Conservation (phyloP, 2,888 invertebrate genomes). For the Aphrophora alni region DNA sequence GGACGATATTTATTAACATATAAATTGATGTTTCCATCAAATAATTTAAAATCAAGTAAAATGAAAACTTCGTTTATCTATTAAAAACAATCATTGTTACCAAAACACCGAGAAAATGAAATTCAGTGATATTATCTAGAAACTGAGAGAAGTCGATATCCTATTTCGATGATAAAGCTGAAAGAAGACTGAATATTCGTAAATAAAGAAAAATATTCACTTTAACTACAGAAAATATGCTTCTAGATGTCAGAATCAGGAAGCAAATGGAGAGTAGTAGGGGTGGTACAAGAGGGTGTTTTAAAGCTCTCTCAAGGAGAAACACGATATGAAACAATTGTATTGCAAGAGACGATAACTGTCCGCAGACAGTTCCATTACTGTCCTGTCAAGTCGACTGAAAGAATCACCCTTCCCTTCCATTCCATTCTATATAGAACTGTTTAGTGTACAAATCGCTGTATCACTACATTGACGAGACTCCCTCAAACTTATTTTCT, state of each 20-base stretch:
- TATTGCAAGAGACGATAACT: slow-evolving; percentile 20
- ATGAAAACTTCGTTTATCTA: no score
- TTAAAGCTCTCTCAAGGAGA: not conserved
- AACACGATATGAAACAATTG: slow-evolving; percentile 34
- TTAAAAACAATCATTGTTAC: no score
- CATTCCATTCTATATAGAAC: not conserved
- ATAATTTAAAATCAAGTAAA: no score
- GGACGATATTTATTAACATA: no score
- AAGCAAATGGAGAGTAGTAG: not conserved
- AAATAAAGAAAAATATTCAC: not conserved
- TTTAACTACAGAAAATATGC: not conserved
- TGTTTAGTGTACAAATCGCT: slow-evolving; percentile 6
- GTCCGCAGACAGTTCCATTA: slow-evolving; percentile 31
- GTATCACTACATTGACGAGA: not conserved
- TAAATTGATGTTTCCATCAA: no score
- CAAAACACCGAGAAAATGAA: no score
- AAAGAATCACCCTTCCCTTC: not conserved
- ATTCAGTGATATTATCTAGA: no score
- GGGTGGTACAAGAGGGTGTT: not conserved
- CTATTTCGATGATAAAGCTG: no score
- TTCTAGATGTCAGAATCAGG: not conserved
- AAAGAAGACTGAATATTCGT: not conserved
- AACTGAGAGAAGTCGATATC: no score
- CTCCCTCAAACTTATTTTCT: not conserved
- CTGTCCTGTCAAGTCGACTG: slow-evolving; percentile 22